These are phyloP conservation scores for Sebastes ruberrimus DNA, from an alignment of 2,797 vertebrate genomes.

Conservation along the genomic window DNA sequence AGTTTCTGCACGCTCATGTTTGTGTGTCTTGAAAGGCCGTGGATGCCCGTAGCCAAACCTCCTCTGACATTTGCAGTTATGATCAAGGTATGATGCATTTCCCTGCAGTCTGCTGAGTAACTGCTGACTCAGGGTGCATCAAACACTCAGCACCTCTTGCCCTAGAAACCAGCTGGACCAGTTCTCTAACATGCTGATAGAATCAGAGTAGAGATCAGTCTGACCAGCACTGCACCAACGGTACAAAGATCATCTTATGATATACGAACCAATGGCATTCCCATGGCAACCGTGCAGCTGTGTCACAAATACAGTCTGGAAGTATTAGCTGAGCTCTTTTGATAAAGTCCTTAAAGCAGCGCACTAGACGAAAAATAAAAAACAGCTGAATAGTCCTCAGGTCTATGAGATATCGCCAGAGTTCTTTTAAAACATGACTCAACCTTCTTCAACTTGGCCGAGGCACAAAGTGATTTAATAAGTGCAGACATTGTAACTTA, in stretches of 20 bases:
- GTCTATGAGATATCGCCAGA: not conserved
- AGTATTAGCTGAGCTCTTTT: not conserved
- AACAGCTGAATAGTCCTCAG: not conserved
- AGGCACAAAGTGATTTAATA: not conserved
- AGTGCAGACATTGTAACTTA: not conserved
- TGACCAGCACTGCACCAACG: not conserved
- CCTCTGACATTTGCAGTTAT: constrained; percentile 58
- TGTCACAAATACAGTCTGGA: not conserved
- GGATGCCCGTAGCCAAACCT: constrained; percentile 17
- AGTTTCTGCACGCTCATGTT: not conserved
- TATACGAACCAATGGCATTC: too few relatives aligned
- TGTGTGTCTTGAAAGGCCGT: not conserved
- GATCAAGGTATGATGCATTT: constrained; percentile 56
- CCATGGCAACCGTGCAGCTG: not conserved
- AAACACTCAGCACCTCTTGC: not conserved
- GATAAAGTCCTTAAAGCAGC: not conserved
- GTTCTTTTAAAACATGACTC: constrained; percentile 16
- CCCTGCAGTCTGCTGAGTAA: constrained; percentile 44
- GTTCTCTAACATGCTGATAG: not conserved
- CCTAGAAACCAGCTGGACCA: constrained; percentile 19
- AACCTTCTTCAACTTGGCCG: not conserved
- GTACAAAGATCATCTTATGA: not conserved
- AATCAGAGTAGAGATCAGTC: not conserved
- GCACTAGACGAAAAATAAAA: not conserved
- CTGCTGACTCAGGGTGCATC: constrained; percentile 44